These are phyloP conservation scores for Platorchestia sp. DNA, from an alignment of 1,140 invertebrate genomes.

Conservation along the genomic window DNA sequence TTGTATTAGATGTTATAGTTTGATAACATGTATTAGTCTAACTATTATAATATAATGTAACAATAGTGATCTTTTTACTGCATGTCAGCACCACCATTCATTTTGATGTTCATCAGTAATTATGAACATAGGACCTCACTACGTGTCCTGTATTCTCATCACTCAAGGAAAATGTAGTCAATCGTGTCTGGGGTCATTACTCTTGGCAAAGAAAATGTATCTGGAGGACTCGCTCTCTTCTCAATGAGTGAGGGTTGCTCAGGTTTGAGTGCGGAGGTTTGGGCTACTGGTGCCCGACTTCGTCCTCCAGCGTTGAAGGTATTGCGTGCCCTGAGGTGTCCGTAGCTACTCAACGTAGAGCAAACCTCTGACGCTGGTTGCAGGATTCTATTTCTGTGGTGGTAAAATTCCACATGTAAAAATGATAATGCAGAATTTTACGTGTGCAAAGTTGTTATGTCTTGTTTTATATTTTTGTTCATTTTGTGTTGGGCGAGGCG, in stretches of 20 bases:
- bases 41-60: neutral
- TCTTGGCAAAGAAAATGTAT: neutral
- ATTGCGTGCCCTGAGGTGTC: neutral
- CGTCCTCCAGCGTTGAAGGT: neutral
- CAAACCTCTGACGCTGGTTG: neutral
- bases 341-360: too few relatives aligned
- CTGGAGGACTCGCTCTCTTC: neutral
- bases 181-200: neutral
- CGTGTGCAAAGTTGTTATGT: too few relatives aligned
- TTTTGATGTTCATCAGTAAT: neutral
- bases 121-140: neutral
- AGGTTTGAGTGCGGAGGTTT: neutral
- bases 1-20: neutral
- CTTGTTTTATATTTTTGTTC: too few relatives aligned
- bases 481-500: too few relatives aligned
- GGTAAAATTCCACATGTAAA: too few relatives aligned
- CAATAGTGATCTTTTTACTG: neutral
- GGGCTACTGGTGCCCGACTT: too few relatives aligned
- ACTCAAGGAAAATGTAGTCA: neutral
- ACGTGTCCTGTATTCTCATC: neutral
- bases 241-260: neutral
- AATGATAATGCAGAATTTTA: too few relatives aligned
- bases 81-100: neutral
- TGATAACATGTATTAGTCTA: neutral
- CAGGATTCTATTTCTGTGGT: neutral